A percentile compares a stretch with the other conserved stretches of the same genome.
phyloP scores from a whole-genome alignment of 2,888 invertebrate genomes.

The Scaptomyza reducta region DNA sequence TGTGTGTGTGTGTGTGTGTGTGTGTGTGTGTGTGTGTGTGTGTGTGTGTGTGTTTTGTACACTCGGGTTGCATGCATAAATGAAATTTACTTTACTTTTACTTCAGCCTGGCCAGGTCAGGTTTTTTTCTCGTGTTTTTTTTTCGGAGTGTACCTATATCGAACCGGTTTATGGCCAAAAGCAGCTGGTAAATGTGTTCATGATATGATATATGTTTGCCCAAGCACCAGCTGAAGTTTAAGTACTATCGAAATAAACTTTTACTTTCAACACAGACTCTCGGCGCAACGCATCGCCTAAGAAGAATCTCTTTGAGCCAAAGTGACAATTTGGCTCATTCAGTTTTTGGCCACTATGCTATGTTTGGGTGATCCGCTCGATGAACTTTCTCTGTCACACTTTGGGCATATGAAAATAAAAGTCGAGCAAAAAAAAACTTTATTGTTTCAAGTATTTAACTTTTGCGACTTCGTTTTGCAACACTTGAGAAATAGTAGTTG shows the following conservation, averaged over 20 bases:
- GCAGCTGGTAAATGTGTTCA: constrained; percentile 70
- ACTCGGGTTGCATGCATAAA: constrained; percentile 48
- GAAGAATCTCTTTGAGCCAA: constrained; percentile 25
- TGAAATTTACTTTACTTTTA: constrained; percentile 67
- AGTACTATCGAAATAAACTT: constrained; percentile 43
- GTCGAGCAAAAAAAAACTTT: constrained; percentile 61
- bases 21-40: background rate
- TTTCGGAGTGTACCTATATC: constrained; percentile 6
- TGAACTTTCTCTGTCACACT: constrained; percentile 70
- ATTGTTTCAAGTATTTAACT: constrained; percentile 57
- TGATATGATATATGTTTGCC: constrained; percentile 53
- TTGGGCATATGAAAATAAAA: constrained; percentile 47
- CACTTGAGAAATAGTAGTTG: constrained; percentile 36
- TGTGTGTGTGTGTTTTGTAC: constrained; percentile 11
- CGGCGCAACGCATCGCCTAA: constrained; percentile 31
- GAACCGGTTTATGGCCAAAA: constrained; percentile 61
- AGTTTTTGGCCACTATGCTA: constrained; percentile 65
- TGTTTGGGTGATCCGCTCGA: constrained; percentile 50
- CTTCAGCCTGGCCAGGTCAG: constrained; percentile 32
- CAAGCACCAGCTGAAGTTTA: constrained; percentile 45
- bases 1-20: too few species aligned
- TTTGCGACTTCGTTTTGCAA: background rate
- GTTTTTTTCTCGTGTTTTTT: constrained; percentile 25
- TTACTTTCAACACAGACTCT: constrained; percentile 56
- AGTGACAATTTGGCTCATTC: constrained; percentile 19